Base-by-base conservation (phyloP, 2,797 vertebrate species). In the Hyperoplus immaculatus region DNA sequence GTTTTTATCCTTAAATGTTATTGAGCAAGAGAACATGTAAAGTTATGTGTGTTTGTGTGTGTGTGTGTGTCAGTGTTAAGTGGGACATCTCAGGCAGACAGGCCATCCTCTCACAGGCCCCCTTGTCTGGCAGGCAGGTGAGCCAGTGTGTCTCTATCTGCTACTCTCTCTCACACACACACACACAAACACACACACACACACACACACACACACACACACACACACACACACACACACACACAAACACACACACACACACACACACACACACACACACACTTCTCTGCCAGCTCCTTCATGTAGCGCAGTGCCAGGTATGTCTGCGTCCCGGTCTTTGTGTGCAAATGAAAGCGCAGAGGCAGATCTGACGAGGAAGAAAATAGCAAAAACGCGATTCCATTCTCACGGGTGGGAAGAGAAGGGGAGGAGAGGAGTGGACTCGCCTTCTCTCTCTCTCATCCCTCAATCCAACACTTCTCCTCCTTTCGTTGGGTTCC, bases 401-500 rank as follows among this genome's bases (percentile, higher is more conserved):
- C 81, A 80, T 89, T 90, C 91, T 89, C 89, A 84, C 83, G 86
- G 80, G 91, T 54, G 78, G 67, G 67, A 41, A 69, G 63, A 80
- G 77, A 86, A 77, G 80, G 77, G 67, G 69, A 57, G 57, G 82
- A 69, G 81, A 86, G 90, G 87, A 81, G 89, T 83, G 79, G 88
- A 84, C 86, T 90, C 72, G 85, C 89, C 89, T 91, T 93, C 87
- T 84, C 89, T 29, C 29, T 29, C 29, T 95, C 92, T 93, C 89
- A 93, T 94, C 92, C 84, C 79, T 74, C 90, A 80, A 78, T 93
- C 93, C 93, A 93, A 90, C 91, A 86, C 89, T 90, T 90, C 84
- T 92, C 87, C 93, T 94, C 93, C 93, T 93, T 94, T 94, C 77
- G 89, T 94, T 92, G 51, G 85, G 79, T 93, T 93, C 93, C 93